These are phyloP conservation scores for Auanema freiburgensis DNA, from an alignment of 2,888 invertebrate species.

Conservation along the genomic window DNA sequence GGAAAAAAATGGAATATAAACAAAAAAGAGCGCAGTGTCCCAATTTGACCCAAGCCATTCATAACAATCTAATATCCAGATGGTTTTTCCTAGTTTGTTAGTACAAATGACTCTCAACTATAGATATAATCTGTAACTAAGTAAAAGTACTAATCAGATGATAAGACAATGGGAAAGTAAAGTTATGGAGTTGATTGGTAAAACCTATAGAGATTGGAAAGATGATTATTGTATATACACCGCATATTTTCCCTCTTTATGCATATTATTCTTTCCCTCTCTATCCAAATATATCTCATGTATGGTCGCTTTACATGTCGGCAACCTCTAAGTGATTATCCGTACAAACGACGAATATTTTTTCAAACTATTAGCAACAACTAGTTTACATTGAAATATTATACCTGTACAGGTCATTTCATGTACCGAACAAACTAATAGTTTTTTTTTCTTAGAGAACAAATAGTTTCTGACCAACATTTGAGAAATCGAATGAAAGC, in stretches of 20 bases:
- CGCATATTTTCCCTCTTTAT: not conserved
- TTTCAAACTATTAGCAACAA: too few relatives aligned
- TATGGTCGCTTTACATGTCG: slow-evolving; percentile 22
- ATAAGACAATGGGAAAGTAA: too few relatives aligned
- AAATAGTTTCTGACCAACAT: not conserved
- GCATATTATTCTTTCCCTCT: slow-evolving; percentile 16
- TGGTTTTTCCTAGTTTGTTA: not conserved
- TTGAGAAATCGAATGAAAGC: not conserved
- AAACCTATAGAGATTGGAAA: slow-evolving; percentile 5
- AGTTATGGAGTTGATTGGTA: slow-evolving; percentile 2
- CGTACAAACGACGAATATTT: too few relatives aligned
- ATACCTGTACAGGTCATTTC: too few relatives aligned
- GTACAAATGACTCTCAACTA: not conserved
- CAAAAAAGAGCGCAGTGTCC: too few relatives aligned
- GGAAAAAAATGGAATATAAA: too few relatives aligned
- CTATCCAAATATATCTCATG: slow-evolving; percentile 23
- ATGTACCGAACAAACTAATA: too few relatives aligned
- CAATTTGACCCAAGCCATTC: too few relatives aligned
- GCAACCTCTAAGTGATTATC: too few relatives aligned
- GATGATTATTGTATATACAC: slow-evolving; percentile 7
- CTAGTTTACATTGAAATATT: too few relatives aligned
- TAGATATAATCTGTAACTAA: too few relatives aligned
- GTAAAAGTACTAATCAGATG: too few relatives aligned
- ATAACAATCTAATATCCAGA: slow-evolving; percentile 1
- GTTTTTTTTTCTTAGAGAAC: not conserved